A percentile compares a stretch with the other conserved stretches of the same genome.
phyloP scores from a whole-genome alignment of 2,888 invertebrate species.

The Stenchaetothrips biformis region DNA sequence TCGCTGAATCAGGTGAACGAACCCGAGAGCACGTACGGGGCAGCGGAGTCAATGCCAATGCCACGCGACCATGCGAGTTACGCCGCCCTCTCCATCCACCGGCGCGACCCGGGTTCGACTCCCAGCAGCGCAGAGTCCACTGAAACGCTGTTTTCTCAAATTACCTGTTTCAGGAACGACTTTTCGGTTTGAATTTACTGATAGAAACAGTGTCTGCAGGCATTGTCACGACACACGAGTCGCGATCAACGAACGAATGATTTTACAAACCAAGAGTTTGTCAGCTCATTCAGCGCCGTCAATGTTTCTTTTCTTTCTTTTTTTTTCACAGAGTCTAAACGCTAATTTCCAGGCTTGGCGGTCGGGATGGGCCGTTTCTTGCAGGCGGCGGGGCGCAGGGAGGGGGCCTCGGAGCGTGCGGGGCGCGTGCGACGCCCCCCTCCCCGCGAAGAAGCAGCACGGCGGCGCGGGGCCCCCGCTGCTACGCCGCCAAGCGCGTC shows the following conservation, averaged over 20 bases:
- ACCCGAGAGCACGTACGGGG: background rate
- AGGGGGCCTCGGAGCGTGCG: background rate
- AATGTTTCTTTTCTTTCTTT: background rate
- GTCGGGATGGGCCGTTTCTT: background rate
- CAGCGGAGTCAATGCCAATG: background rate
- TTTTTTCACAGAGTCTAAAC: background rate
- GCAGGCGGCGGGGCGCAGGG: background rate
- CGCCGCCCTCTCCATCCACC: background rate
- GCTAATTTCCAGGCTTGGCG: background rate
- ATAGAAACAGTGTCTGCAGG: no score
- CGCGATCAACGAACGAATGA: no score
- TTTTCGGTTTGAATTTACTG: no score
- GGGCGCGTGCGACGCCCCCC: background rate
- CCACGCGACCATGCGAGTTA: background rate
- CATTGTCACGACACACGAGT: no score
- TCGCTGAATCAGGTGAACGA: slow-evolving; percentile 24
- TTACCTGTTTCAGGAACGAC: background rate
- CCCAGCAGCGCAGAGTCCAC: background rate
- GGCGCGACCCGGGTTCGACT: background rate
- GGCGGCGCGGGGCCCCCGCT: background rate
- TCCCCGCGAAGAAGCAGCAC: background rate
- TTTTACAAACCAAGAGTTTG: no score
- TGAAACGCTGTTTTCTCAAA: no score
- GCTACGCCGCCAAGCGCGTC: slow-evolving; percentile 1
- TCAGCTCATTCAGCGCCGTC: no score